Evolutionary conservation across 2,888 invertebrate genomes (phyloP).

Genomic region (Trisateles emortualis): DNA sequence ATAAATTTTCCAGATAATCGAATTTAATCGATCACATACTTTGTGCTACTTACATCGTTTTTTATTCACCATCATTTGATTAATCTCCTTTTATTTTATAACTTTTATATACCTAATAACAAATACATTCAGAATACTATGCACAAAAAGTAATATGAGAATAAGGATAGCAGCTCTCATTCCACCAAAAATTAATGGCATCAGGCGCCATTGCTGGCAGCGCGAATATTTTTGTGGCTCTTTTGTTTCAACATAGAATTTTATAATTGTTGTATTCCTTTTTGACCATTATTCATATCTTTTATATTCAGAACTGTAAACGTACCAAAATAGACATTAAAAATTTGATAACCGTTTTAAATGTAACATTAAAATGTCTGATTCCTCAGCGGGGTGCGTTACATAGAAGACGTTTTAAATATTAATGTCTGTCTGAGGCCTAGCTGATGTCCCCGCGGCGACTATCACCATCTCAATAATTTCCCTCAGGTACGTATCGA

Average conservation of each 20-base stretch:
- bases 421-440: constrained; percentile 37
- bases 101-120: too few relatives aligned
- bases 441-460: constrained; percentile 37
- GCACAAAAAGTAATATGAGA: not conserved
- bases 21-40: too few relatives aligned
- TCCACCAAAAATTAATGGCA: not conserved
- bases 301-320: not conserved
- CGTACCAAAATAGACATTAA: constrained; percentile 2
- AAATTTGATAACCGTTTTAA: constrained; percentile 9
- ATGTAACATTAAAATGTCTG: constrained; percentile 16
- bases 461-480: constrained; percentile 64
- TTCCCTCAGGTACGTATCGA: constrained; percentile 72
- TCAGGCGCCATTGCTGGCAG: not conserved
- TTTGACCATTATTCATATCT: constrained; percentile 1
- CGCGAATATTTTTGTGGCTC: not conserved
- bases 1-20: too few relatives aligned
- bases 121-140: not conserved
- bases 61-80: too few relatives aligned
- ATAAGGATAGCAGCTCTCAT: not conserved
- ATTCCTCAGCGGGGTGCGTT: constrained; percentile 16
- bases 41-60: too few relatives aligned
- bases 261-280: constrained; percentile 1
- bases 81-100: too few relatives aligned
- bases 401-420: constrained; percentile 50
- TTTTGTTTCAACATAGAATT: constrained; percentile 4